Base-by-base conservation (phyloP, 2,888 invertebrate genomes). In the Gastracanthus pulcherrimus region DNA sequence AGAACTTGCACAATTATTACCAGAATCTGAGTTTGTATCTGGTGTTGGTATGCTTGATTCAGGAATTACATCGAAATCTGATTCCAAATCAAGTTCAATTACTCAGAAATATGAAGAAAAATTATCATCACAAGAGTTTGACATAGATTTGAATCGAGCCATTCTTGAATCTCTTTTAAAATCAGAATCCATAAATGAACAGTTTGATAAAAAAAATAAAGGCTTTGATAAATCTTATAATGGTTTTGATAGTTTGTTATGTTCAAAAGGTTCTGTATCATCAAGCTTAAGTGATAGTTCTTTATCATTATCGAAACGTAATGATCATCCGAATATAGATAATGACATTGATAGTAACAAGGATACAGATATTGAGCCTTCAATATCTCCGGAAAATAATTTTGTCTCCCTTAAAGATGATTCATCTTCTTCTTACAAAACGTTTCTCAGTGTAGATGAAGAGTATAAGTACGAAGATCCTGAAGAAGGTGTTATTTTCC, bases 391-490 rank as follows among this genome's bases (percentile, higher is more conserved):
- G 34, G 19, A 77, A 7, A 51, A 38, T 66, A 60, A 75, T 58
- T 4, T 41, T 6, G 13, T 67, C 19, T 76, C 45, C 45, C 13
- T 26, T 29, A 36, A 11, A 55, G 55, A 67, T 51, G 11, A 69
- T 16, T 62, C 41, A 34, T 70, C 23, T 19, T 76, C 31, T n/a
- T 34, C 26, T 45, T 74, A n/a, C 48, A 6, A 84, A 38, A 92
- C 94, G 60, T 91, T 94, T 76, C 93, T 94, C 0, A 94, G 93
- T 84, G 93, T 96, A 67, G 93, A 95, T 2, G 96, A 96, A 87
- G 94, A 96, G 82, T 96, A 96, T 87, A 95, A 94, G 71, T 96
- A 96, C 87, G 94, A 95, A 34, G 96, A 97, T 88, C 92, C 93
- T 76, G 94, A 96, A 66, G 94, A 96, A 86, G 94, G 95, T 66